phyloP scores from a whole-genome alignment of 2,113 vertebrate genomes.

The Rhinichthys klamathensis region DNA sequence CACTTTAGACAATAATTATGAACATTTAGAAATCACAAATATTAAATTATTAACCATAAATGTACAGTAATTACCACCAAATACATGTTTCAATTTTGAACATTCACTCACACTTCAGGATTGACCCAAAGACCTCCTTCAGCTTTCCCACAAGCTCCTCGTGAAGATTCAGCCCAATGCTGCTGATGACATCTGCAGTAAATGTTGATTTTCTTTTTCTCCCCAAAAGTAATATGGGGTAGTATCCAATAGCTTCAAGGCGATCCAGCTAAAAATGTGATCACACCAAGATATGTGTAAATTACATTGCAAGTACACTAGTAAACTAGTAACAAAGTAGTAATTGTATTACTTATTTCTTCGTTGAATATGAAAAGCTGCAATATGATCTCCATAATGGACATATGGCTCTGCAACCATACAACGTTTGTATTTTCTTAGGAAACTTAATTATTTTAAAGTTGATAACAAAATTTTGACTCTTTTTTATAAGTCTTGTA shows the following conservation, averaged over 20 bases:
- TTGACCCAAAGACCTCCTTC: neutral
- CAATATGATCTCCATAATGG: conserved; percentile 22
- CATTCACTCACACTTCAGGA: conserved; percentile 12
- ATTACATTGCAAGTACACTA: conserved; percentile 15
- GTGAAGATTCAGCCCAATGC: conserved; percentile 6
- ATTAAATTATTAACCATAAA: conserved; percentile 21
- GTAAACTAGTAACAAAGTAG: conserved; percentile 11
- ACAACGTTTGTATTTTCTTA: too few species aligned
- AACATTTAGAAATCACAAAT: conserved; percentile 22
- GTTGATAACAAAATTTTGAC: too few species aligned
- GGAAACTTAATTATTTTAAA: too few species aligned
- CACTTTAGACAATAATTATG: conserved; percentile 7
- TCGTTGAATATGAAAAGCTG: conserved; percentile 10
- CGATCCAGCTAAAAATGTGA: conserved; percentile 10
- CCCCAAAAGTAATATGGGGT: conserved; percentile 19
- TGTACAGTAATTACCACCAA: conserved; percentile 24
- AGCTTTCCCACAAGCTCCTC: conserved; percentile 13
- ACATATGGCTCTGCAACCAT: conserved; percentile 21
- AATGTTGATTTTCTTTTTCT: conserved; percentile 2
- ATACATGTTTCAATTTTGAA: conserved; percentile 11
- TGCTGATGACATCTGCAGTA: conserved; percentile 17
- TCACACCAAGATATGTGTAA: conserved; percentile 19
- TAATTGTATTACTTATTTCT: conserved; percentile 3
- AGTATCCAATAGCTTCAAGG: conserved; percentile 17
- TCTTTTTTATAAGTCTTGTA: too few species aligned